phyloP scores from a whole-genome alignment of 2,113 vertebrate genomes.

The Nyctereutes procyonoides region DNA sequence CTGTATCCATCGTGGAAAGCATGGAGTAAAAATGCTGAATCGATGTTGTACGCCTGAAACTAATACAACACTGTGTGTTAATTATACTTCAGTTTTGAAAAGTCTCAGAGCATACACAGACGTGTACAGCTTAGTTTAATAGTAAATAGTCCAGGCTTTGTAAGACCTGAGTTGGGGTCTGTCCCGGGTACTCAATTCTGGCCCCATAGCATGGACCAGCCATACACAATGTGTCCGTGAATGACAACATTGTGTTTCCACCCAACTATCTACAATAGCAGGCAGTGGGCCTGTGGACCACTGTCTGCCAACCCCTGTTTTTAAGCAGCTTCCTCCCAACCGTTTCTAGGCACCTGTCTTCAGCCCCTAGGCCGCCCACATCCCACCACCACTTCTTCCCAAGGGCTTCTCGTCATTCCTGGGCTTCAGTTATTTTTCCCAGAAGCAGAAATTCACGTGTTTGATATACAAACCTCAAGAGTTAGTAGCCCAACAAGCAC shows the following conservation, averaged over 20 bases:
- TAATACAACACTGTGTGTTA: not conserved
- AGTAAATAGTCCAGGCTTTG: not conserved
- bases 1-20: not conserved
- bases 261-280: slow-evolving; percentile 44
- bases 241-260: not conserved
- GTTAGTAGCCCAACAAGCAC: not conserved
- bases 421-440: not conserved
- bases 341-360: not conserved
- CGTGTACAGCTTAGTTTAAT: not conserved
- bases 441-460: slow-evolving; percentile 14
- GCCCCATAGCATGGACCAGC: not conserved
- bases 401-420: slow-evolving; percentile 1
- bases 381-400: slow-evolving; percentile 10
- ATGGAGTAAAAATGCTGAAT: not conserved
- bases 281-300: not conserved
- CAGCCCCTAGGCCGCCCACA: not conserved
- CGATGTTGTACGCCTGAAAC: not conserved
- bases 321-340: not conserved
- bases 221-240: not conserved
- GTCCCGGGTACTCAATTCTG: not conserved
- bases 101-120: not conserved
- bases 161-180: not conserved
- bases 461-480: not conserved
- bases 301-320: not conserved
- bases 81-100: not conserved